Evolutionary conservation across 2,113 vertebrate species (phyloP), one percentile per base, ranked within the genome.

Genomic region (Leptobrachium ailaonicum): DNA sequence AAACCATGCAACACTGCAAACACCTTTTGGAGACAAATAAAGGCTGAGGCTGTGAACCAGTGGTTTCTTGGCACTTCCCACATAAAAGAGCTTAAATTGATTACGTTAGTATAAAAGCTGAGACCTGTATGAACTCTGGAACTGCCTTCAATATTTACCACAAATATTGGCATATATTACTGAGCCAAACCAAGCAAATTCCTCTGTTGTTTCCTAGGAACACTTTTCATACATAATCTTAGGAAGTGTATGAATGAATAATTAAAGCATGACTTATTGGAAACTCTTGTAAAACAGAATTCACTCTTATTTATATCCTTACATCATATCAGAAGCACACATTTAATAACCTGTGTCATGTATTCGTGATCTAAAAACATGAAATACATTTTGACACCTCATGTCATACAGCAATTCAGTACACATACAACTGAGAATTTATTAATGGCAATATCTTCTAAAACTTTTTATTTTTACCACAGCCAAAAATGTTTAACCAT

Each of bases 161-260:
- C 43, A 41, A 73, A 73, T 73, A 73, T 74, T 74, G 54, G 62
- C n/a, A 44, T n/a, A 74, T 2, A 53, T n/a, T 73, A 8, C 41
- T 10, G 44, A 60, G 54, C 40, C 72, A 74, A 54, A 43, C 41
- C 58, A 74, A 74, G 44, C 41, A 74, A 58, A 12, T 64, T 5
- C 62, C 7, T 44, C 12, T 58, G 41, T 13, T 56, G 32, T 73
- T 74, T 13, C 13, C 7, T 42, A 56, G 54, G 11, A n/a, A 62
- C 40, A 20, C 41, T 74, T 74, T 5, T 40, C n/a, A 73, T 62
- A 32, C 41, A 58, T 5, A 7, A 66, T 1, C 14, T 66, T 2
- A 40, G 1, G 4, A 66, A 41, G 3, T 40, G 3, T 40, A 32
- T 8, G 4, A 66, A 40, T 11, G 2, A 32, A 40, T 8, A 40